A percentile compares a stretch with the other conserved stretches of the same genome.
phyloP scores from a whole-genome alignment of 2,888 invertebrate species.

The Apodemia duryi region DNA sequence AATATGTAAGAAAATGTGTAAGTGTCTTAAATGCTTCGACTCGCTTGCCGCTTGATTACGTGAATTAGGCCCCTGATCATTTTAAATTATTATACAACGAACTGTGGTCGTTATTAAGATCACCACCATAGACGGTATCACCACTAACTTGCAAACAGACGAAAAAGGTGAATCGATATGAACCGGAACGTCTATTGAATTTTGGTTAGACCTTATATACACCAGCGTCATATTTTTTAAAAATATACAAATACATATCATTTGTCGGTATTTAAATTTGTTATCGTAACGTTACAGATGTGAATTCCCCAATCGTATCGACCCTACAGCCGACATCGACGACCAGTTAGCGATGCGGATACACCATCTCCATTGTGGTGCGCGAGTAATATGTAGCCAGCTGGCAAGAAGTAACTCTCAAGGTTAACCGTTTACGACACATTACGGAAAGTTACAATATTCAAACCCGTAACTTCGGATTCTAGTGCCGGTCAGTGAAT shows the following conservation, averaged over 20 bases:
- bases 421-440: background rate
- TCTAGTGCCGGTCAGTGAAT: slow-evolving; percentile 1
- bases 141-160: no score
- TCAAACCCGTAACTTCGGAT: background rate
- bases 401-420: background rate
- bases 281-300: slow-evolving; percentile 42
- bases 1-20: no score
- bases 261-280: background rate
- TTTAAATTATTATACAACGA: no score
- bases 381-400: slow-evolving; percentile 40
- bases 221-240: no score
- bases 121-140: no score
- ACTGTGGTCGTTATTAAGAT: no score
- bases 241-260: background rate
- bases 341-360: slow-evolving; percentile 74
- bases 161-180: no score
- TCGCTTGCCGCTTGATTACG: no score
- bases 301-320: slow-evolving; percentile 70
- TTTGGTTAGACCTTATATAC: no score
- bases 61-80: no score
- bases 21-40: no score
- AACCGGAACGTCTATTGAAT: no score
- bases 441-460: background rate
- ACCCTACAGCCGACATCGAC: slow-evolving; percentile 69
- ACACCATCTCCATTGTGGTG: slow-evolving; percentile 63